Base-by-base conservation (phyloP, 2,888 invertebrate genomes). In the Allacma fusca region DNA sequence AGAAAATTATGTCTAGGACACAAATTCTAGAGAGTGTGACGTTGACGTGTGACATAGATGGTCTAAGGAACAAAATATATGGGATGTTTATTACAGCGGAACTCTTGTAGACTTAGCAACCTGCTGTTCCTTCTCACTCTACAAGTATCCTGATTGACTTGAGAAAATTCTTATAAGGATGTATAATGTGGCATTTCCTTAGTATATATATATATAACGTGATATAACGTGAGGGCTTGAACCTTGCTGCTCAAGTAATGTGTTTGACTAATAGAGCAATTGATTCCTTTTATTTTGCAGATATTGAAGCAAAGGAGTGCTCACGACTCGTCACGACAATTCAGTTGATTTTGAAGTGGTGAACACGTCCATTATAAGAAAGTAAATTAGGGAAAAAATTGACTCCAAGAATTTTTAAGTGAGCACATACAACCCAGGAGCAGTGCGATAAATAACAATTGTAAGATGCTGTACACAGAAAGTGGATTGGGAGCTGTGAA, bases 1-100 rank as follows among this genome's bases (percentile, higher is more conserved):
- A 62, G 24, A 62, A 62, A 62, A 62, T 62, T 62, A 62, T 62
- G 62, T 62, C 62, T 62, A 24, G 62, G 62, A 62, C 62, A 62
- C 24, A 57, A 21, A 57, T 21, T 19, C 2, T 23, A 13, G 21
- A n/a, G n/a, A 4, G 62, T 12, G 26, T 24, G 12, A 23, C 26
- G 62, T 62, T 34, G 62, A 62, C 62, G 62, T 62, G 62, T 62
- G 62, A 62, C 62, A 62, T 16, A 62, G 23, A 62, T 62, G 62
- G 26, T 24, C 26, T 23, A 62, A 62, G 50, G n/a, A 50, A 50
- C 50, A 24, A 62, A 62, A 62, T 62, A n/a, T 24, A 24, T 4
- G 62, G 62, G n/a, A 24, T 62, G 23, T 4, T 62, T 62, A 62
- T 62, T 62, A 24, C 62, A 62, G 62, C 62, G 62, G 62, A 62